Evolutionary conservation across 2,888 invertebrate species (phyloP), one percentile per base, ranked within the genome.

Genomic region (Podotricha telesiphe): DNA sequence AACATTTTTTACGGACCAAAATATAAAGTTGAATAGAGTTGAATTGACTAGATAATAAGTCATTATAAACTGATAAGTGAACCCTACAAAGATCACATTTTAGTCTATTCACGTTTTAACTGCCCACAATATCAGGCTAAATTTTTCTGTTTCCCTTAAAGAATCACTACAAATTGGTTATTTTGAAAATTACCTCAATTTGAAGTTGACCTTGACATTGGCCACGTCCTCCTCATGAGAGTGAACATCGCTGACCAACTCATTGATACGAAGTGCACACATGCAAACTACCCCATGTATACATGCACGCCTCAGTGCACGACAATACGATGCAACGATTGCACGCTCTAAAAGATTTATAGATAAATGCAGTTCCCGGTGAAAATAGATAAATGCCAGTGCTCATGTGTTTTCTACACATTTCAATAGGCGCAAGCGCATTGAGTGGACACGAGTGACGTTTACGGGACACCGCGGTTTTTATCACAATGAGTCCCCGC

Each of bases 331-430:
- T 91, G 91, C 89, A 93, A 87, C 91, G 86, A 92, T 93, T 91
- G 93, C 93, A 93, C 93, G 93, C 93, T 93, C 93, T 93, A 88
- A 93, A 93, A 93, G 91, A 89, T 93, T 93, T 91, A 92, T 93
- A 92, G 92, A 93, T 92, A 93, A 92, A 87, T 87, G 91, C 86
- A 89, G 92, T 93, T 93, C 92, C 93, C 93, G 93, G 93, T 90
- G 92, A 93, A 93, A 92, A 92, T 92, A 88, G 91, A 93, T 93
- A 93, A 93, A 93, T 93, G 90, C 85, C 87, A 86, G 87, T 88
- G 91, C 86, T 83, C 89, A 88, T 87, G 86, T 86, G 80, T 86
- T 87, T 86, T 87, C 87, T 87, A 82, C 88, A 89, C 93, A 93
- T 92, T 92, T 89, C 92, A 85, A 88, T 88, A 89, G 86, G 85